Evolutionary conservation across 2,797 vertebrate genomes (phyloP).

Genomic region (Oreortyx pictus): DNA sequence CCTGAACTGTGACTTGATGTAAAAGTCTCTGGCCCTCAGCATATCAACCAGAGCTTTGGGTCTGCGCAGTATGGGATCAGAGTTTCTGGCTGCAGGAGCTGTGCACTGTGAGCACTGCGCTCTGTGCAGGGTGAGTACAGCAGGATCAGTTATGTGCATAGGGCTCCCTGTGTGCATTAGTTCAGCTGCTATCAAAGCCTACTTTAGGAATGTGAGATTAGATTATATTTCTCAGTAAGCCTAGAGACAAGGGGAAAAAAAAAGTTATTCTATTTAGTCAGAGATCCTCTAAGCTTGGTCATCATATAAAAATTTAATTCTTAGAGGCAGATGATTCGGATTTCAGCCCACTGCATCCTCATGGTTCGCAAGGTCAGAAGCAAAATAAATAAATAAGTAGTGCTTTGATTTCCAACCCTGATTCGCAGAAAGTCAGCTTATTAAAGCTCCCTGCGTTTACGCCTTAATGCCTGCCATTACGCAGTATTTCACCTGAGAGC

Average conservation of each 20-base stretch:
- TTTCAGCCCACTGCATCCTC: background rate
- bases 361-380: constrained; percentile 49
- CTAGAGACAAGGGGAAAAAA: background rate
- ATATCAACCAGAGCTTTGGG: background rate
- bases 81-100: background rate
- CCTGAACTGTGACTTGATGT: background rate
- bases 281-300: background rate
- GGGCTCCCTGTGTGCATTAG: background rate
- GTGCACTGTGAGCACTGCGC: background rate
- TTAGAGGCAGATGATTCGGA: background rate
- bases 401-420: background rate
- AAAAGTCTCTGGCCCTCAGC: background rate
- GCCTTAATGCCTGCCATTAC: background rate
- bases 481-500: background rate
- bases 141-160: background rate
- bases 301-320: background rate
- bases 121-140: background rate
- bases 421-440: background rate
- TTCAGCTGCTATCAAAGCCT: background rate
- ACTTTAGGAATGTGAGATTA: background rate
- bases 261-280: background rate
- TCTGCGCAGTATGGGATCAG: background rate
- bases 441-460: background rate
- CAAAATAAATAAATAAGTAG: background rate
- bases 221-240: background rate